Percentiles rank a stretch among this genome's conserved stretches.
Conservation (phyloP, 2,888 invertebrate genomes). For the Prionchulus punctatus region DNA sequence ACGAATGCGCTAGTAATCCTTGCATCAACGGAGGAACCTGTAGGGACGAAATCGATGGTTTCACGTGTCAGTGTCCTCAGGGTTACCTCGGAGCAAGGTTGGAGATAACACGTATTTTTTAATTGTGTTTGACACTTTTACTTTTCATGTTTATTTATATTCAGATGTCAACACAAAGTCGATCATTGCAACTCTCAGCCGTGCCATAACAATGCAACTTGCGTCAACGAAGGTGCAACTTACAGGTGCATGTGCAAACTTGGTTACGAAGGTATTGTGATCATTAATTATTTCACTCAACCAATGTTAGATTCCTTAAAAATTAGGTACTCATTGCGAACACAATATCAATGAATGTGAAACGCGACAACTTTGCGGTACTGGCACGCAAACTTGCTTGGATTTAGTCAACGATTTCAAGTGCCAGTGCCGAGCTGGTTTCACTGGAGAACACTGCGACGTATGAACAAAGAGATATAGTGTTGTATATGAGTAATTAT, state of each 20-base stretch:
- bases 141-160: conserved; percentile 19
- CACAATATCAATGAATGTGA: conserved; percentile 81
- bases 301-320: conserved; percentile 47
- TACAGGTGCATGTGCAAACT: conserved; percentile 82
- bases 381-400: conserved; percentile 72
- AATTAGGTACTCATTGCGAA: conserved; percentile 66
- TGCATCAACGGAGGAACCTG: conserved; percentile 85
- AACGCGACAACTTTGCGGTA: conserved; percentile 23
- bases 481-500: not conserved
- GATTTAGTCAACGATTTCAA: conserved; percentile 50
- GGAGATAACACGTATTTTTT: not conserved
- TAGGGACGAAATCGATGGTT: conserved; percentile 58
- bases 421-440: conserved; percentile 77
- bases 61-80: conserved; percentile 48
- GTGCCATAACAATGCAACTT: conserved; percentile 28
- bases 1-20: conserved; percentile 72
- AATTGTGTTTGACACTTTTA: not conserved
- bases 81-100: conserved; percentile 4
- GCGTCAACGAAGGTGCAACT: conserved; percentile 67
- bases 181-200: conserved; percentile 67
- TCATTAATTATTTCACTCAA: not conserved
- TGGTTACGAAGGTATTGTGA: conserved; percentile 53
- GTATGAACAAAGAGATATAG: conserved; percentile 23
- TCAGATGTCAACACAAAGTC: conserved; percentile 63
- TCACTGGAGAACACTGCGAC: conserved; percentile 64